A percentile compares a stretch with the other conserved stretches of the same genome.
These are phyloP conservation scores for Steromphala cineraria DNA, from an alignment of 2,888 invertebrate genomes.

Conservation along the genomic window DNA sequence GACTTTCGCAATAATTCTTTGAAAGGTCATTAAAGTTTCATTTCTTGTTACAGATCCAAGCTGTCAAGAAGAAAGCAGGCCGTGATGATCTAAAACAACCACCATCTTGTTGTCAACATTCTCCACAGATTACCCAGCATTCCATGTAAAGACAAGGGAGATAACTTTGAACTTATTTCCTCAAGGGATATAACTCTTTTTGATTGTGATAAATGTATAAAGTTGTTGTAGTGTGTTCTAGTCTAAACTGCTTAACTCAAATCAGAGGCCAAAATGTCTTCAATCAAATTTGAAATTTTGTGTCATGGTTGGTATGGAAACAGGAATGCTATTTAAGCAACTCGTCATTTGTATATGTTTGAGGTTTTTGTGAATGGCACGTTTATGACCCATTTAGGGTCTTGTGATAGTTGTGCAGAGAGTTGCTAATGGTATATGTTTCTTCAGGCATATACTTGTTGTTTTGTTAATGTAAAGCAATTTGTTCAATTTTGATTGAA, in stretches of 20 bases:
- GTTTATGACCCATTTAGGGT: too few relatives aligned
- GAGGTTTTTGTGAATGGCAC: too few relatives aligned
- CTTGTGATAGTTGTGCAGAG: too few relatives aligned
- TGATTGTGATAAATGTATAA: slow-evolving; percentile 3
- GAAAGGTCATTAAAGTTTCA: background rate
- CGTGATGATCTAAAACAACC: slow-evolving; percentile 48
- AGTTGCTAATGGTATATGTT: too few relatives aligned
- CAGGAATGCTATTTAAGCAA: background rate
- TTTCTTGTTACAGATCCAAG: slow-evolving; percentile 56
- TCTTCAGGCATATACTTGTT: background rate
- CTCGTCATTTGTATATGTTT: too few relatives aligned
- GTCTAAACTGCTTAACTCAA: slow-evolving; percentile 1
- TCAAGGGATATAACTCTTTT: background rate
- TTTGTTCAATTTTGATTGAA: background rate
- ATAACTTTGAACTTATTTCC: background rate
- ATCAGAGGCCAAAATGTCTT: background rate
- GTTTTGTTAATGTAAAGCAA: background rate
- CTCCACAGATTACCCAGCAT: slow-evolving; percentile 21
- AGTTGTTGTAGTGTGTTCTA: slow-evolving; percentile 9
- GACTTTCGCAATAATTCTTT: background rate
- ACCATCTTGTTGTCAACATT: background rate
- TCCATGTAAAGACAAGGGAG: slow-evolving; percentile 19
- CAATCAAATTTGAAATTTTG: background rate
- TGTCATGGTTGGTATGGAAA: background rate
- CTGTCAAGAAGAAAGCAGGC: slow-evolving; percentile 63